phyloP scores from a whole-genome alignment of 2,797 vertebrate species.

The Huso huso region DNA sequence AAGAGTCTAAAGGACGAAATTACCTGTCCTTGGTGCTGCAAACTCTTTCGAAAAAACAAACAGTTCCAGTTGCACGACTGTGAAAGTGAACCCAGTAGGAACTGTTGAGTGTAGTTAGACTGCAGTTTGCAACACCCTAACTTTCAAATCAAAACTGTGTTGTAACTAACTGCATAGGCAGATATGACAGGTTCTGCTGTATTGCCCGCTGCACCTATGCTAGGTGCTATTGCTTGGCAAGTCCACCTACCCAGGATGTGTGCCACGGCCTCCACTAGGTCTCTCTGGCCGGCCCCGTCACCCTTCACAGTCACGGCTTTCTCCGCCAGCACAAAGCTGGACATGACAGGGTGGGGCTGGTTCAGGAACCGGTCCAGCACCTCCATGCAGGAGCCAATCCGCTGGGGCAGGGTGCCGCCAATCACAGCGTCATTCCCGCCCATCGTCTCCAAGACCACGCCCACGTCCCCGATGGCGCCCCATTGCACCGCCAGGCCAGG shows the following conservation, averaged over 20 bases:
- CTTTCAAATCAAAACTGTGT: no score
- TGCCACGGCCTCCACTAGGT: slow-evolving; percentile 78
- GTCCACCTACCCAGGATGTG: slow-evolving; percentile 79
- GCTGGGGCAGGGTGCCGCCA: slow-evolving; percentile 82
- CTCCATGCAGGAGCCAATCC: slow-evolving; percentile 82
- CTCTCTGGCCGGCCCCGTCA: slow-evolving; percentile 51
- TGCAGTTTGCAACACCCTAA: no score
- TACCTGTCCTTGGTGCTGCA: no score
- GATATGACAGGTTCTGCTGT: no score
- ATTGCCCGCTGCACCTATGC: no score
- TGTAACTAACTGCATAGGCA: no score
- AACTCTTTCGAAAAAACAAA: no score
- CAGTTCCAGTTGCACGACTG: no score
- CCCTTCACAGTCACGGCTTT: slow-evolving; percentile 43
- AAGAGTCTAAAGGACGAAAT: no score
- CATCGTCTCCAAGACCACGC: slow-evolving; percentile 76
- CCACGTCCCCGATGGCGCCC: slow-evolving; percentile 93
- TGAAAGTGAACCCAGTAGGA: no score
- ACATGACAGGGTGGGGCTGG: slow-evolving; percentile 72
- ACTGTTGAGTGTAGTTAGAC: no score
- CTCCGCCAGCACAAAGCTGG: slow-evolving; percentile 88
- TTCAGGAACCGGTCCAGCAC: slow-evolving; percentile 84
- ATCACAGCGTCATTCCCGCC: slow-evolving; percentile 73
- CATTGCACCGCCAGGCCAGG: slow-evolving; percentile 88
- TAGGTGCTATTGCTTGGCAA: background rate